Percentiles rank a stretch among this genome's conserved stretches.
These are phyloP conservation scores for Arion vulgaris DNA, from an alignment of 1,140 invertebrate genomes.

Conservation along the genomic window DNA sequence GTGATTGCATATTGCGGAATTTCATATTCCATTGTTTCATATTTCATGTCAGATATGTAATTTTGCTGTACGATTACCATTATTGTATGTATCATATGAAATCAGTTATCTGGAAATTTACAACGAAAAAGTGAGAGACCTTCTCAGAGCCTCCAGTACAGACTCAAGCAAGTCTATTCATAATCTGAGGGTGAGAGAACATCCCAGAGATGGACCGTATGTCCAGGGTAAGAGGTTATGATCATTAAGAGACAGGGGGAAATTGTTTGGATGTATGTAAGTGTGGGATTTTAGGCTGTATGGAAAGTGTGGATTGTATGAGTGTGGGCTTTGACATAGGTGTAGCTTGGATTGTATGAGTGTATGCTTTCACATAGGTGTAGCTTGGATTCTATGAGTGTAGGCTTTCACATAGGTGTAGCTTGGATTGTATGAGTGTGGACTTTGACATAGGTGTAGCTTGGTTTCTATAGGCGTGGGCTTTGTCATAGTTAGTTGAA, in stretches of 20 bases:
- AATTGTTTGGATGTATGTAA: background rate
- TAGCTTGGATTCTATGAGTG: background rate
- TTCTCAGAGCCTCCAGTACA: conserved; percentile 53
- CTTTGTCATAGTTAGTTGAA: background rate
- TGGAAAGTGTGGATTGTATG: background rate
- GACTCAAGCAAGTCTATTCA: conserved; percentile 51
- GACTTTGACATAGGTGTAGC: background rate
- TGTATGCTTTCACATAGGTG: background rate
- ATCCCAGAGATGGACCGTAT: conserved; percentile 71
- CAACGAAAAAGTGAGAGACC: conserved; percentile 72
- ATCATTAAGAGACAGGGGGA: background rate
- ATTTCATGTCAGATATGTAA: too few relatives aligned
- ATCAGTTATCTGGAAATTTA: conserved; percentile 71
- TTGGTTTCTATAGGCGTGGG: background rate
- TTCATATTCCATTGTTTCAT: too few relatives aligned
- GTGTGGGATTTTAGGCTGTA: background rate
- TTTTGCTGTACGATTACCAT: too few relatives aligned
- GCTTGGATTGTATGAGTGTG: background rate
- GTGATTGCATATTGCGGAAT: too few relatives aligned
- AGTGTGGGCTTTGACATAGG: background rate
- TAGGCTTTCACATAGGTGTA: background rate
- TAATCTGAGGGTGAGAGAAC: conserved; percentile 69
- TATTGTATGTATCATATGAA: too few relatives aligned
- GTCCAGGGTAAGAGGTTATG: conserved; percentile 68
- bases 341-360: background rate